Evolutionary conservation across 2,888 invertebrate species (phyloP), one percentile per base, ranked within the genome.

Genomic region (Lymantria dispar): DNA sequence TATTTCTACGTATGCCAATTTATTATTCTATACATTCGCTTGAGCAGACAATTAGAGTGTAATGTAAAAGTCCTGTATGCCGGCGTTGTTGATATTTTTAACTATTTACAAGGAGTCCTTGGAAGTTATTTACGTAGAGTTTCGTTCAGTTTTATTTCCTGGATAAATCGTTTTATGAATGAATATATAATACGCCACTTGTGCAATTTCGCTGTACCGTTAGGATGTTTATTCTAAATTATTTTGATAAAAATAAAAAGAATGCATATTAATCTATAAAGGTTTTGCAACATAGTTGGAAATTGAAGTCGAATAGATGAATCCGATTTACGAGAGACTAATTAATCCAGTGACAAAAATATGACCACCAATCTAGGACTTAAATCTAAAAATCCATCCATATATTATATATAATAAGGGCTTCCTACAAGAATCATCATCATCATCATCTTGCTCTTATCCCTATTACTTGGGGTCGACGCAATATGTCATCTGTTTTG

Each of bases 1-100:
- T 64, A 56, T 57, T 67, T 56, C 60, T 53, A 62, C 60, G 55
- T 52, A 57, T 68, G 54, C 10, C 58, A 56, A 64, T 65, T 53
- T 68, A 62, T 59, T 62, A 58, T 68, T 57, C 45, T 55, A 50
- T 52, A 56, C 44, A 51, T 62, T 52, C 58, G 52, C 54, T 60
- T 47, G 52, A 30, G 42, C 47, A 45, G 47, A 56, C 62, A 68
- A 64, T 68, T 64, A 68, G 53, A 52, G 50, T n/a, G 45, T 64
- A 62, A 66, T 66, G 60, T 64, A 42, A 60, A 64, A 64, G 40
- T 52, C 64, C 53, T 58, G 62, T 60, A 45, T 48, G 38, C 39
- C 12, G 12, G 30, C 9, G 39, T 3, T 47, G 8, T 22, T 44
- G 43, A 12, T 41, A 49, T 55, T 46, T 56, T 48, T 49, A 37